Evolutionary conservation across 2,888 invertebrate genomes (phyloP), one percentile per base, ranked within the genome.

Genomic region (Willowsia nigromaculata): DNA sequence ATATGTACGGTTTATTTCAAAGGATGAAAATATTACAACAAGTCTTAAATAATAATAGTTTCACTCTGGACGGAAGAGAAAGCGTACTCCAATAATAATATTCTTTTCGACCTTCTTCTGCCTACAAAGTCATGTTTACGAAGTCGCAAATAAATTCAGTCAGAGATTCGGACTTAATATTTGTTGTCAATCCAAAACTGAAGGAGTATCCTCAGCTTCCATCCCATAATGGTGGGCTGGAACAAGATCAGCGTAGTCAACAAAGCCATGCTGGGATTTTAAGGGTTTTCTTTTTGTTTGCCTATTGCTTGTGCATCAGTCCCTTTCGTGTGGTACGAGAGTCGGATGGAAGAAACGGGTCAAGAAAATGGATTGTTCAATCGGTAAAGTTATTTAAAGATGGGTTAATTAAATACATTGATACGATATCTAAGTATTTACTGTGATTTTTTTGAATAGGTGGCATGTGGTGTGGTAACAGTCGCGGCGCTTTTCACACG

Each of bases 321-420:
- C 88, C 88, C 1, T 88, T 88, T 82, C 81, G 74, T 0, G 33
- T 88, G 65, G 74, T 59, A 18, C 53, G 40, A 11, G 78, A 88
- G 0, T 30, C 59, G n/a, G 47, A 74, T 37, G 88, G 82, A 5
- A 43, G 30, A 15, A 88, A 82, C 25, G 88, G 47, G 2, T 59
- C 74, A 7, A 88, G 33, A 30, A 50, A 40, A 88, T 82, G 82
- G 71, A 47, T 74, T n/a, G 5, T 88, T 30, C 88, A 88, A 40
- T 50, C 40, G 82, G 88, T 82, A 82, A 86, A 15, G 27, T 9
- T 13, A 6, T 11, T 22, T 53, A 18, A n/a, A n/a, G n/a, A 43
- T 15, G 3, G 6, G 27, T n/a, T 56, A 15, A 30, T 53, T 13
- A n/a, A 18, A 53, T 2, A 43, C n/a, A 78, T 43, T 27, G 9